Percentiles rank a stretch among this genome's conserved stretches.
These are phyloP conservation scores for Acipenser oxyrinchus DNA, from an alignment of 2,797 vertebrate species.

Conservation along the genomic window DNA sequence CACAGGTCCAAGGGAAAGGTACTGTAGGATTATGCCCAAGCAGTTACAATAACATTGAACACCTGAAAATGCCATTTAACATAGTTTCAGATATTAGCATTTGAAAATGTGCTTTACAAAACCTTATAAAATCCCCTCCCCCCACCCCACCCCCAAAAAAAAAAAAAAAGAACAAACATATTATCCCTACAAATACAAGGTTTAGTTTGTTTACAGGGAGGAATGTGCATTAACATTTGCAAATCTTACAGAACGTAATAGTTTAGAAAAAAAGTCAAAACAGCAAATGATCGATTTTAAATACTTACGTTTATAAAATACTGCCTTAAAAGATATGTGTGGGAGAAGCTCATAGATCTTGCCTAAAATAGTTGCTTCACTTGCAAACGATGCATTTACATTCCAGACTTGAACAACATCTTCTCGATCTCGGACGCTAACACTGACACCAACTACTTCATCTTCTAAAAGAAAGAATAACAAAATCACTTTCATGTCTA, in stretches of 20 bases:
- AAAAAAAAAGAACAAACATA: no score
- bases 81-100: no score
- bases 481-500: background rate
- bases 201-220: background rate
- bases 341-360: conserved; percentile 87
- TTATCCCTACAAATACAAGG: conserved; percentile 21
- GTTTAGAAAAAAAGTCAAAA: background rate
- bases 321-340: conserved; percentile 80
- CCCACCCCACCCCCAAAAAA: no score
- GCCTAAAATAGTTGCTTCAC: conserved; percentile 77
- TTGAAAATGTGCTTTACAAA: no score
- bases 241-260: conserved; percentile 23
- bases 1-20: no score
- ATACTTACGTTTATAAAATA: conserved; percentile 95
- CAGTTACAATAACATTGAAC: no score
- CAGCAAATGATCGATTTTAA: background rate
- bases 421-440: conserved; percentile 84
- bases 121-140: no score
- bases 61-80: no score
- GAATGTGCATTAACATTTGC: conserved; percentile 36
- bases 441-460: conserved; percentile 87
- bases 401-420: conserved; percentile 94
- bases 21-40: no score
- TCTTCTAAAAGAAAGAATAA: conserved; percentile 61
- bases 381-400: conserved; percentile 74